Evolutionary conservation across 2,797 vertebrate species (phyloP).

Genomic region (Coracias cyanogaster): DNA sequence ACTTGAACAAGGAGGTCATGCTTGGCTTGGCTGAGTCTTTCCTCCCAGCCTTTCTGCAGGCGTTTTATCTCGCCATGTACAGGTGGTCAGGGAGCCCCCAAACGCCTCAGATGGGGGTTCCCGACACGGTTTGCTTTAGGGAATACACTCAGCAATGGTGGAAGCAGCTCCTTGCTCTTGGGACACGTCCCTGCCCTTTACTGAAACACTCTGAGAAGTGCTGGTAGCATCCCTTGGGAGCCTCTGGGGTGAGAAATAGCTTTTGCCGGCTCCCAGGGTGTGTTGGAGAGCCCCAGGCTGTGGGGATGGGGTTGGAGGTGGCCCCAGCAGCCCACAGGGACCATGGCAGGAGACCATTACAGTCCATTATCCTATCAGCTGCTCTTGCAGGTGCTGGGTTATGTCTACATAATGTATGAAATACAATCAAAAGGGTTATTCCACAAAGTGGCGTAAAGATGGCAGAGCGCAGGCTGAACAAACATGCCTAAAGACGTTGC

Average conservation of each 20-base stretch:
- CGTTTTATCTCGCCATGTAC: fast-evolving
- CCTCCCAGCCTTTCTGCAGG: neutral
- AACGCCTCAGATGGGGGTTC: neutral
- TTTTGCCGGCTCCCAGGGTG: neutral
- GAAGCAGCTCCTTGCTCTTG: neutral
- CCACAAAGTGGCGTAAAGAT: neutral
- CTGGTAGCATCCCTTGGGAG: neutral
- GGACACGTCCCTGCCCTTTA: fast-evolving
- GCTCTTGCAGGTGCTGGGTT: neutral
- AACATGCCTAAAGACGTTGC: neutral
- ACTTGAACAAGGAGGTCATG: neutral
- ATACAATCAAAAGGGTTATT: neutral
- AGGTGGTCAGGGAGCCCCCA: neutral
- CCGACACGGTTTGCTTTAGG: neutral
- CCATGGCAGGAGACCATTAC: fast-evolving
- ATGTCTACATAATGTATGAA: neutral
- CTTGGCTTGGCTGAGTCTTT: neutral
- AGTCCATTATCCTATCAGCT: neutral
- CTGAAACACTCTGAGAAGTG: neutral
- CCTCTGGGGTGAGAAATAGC: neutral
- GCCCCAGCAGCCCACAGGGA: neutral
- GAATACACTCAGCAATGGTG: fast-evolving
- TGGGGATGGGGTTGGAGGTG: neutral
- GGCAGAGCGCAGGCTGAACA: neutral
- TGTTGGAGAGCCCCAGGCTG: neutral